These are phyloP conservation scores for Caenorhabditis auriculariae DNA, from an alignment of 2,888 invertebrate species.

Conservation along the genomic window DNA sequence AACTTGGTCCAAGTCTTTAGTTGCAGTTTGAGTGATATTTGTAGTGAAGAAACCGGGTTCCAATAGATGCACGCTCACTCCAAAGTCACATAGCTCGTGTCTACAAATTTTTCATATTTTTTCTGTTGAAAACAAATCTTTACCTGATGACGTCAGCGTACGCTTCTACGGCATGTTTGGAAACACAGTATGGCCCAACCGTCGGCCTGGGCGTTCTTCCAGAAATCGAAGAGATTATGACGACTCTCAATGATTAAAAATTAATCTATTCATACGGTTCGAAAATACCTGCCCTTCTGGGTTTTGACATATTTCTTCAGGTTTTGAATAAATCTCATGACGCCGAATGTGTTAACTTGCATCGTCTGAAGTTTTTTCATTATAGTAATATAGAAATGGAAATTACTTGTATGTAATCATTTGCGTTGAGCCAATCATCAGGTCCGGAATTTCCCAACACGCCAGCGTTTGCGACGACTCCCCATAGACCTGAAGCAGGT, in stretches of 20 bases:
- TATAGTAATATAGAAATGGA: background rate
- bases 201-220: constrained; percentile 61
- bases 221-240: constrained; percentile 65
- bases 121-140: constrained; percentile 2
- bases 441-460: constrained; percentile 53
- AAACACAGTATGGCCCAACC: constrained; percentile 55
- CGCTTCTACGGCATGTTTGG: constrained; percentile 58
- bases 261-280: background rate
- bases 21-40: constrained; percentile 46
- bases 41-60: constrained; percentile 60
- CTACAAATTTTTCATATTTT: constrained; percentile 20
- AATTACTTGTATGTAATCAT: constrained; percentile 59
- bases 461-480: constrained; percentile 60
- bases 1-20: constrained; percentile 35
- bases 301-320: constrained; percentile 51
- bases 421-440: constrained; percentile 61
- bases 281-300: constrained; percentile 17
- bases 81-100: constrained; percentile 49
- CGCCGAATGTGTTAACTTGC: constrained; percentile 62
- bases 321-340: constrained; percentile 56
- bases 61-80: constrained; percentile 46
- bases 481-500: constrained; percentile 31
- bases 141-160: constrained; percentile 55
- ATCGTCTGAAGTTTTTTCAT: constrained; percentile 23
- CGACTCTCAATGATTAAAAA: constrained; percentile 54